Evolutionary conservation across 2,797 vertebrate genomes (phyloP), one percentile per base, ranked within the genome.

Genomic region (Xerus rutilus): DNA sequence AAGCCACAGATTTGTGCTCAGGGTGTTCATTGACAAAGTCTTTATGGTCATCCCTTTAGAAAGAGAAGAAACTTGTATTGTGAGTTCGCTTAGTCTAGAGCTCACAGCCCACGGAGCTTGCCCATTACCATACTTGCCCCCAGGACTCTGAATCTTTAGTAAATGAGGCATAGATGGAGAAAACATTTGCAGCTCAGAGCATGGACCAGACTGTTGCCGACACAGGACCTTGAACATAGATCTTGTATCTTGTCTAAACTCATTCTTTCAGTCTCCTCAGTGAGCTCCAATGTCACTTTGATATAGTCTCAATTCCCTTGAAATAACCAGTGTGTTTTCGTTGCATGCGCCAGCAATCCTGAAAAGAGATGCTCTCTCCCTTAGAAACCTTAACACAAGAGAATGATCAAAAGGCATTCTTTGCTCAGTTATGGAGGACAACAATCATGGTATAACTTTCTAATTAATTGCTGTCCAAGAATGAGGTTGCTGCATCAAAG

Each of bases 311-410:
- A 45, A 81, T 91, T 49, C 49, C 49, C 28, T 30, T 1, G 28
- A 69, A n/a, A 52, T 67, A 84, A 45, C n/a, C 62, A 78, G 25
- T 76, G 32, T 57, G 23, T 95, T 96, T 96, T 49, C 73, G 17
- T 86, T 88, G 54, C 52, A 90, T 94, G 10, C 5, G 62, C 15
- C 87, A 96, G 62, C 43, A 82, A 82, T 72, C 5, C 76, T 89
- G 54, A 85, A 70, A 32, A 45, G n/a, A 86, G 74, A 64, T 83
- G 32, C 12, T 47, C 91, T 78, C 17, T 88, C 45, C 23, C 17
- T 73, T 67, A 89, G 70, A 83, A 96, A 89, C 43, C 11, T 85
- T 94, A 52, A 83, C 47, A n/a, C 15, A 64, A 70, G 21, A 25
- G 7, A 69, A 70, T 86, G 69, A 91, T 18, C 57, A 47, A 86